Evolutionary conservation across 2,888 invertebrate genomes (phyloP).

Genomic region (Folsomia candida): DNA sequence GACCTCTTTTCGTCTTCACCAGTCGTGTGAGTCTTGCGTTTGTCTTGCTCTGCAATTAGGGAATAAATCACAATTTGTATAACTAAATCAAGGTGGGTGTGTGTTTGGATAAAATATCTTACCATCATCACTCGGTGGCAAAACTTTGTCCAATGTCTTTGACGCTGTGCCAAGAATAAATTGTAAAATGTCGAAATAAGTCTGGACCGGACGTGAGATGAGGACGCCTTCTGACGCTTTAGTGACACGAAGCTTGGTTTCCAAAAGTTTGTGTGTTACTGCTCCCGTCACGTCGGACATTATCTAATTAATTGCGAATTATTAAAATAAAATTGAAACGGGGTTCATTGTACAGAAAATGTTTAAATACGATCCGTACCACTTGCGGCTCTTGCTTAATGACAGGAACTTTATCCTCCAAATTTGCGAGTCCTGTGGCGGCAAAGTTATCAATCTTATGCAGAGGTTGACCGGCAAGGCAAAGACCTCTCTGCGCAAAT

Average conservation of each 20-base stretch:
- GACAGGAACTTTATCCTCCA: conserved; percentile 39
- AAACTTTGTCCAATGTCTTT: conserved; percentile 34
- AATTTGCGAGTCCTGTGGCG: conserved; percentile 31
- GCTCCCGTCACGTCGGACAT: not conserved
- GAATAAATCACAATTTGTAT: too few relatives aligned
- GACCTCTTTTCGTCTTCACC: conserved; percentile 27
- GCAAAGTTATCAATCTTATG: conserved; percentile 42
- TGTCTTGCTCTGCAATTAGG: too few relatives aligned
- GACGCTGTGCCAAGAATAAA: conserved; percentile 27
- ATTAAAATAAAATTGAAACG: too few relatives aligned
- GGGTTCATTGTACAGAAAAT: too few relatives aligned
- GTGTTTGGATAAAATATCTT: not conserved
- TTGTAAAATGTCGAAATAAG: conserved; percentile 36
- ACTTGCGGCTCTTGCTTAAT: conserved; percentile 44
- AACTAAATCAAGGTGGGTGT: too few relatives aligned
- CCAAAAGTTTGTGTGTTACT: conserved; percentile 1
- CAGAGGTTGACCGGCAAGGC: conserved; percentile 30
- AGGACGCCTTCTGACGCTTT: conserved; percentile 29
- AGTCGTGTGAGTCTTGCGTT: too few relatives aligned
- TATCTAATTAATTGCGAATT: conserved; percentile 4
- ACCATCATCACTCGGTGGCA: conserved; percentile 25
- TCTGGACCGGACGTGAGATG: conserved; percentile 34
- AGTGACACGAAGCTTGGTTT: conserved; percentile 19
- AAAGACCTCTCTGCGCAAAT: conserved; percentile 32
- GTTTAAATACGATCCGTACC: too few relatives aligned